phyloP scores from a whole-genome alignment of 1,140 invertebrate species.

The Zaprionus capensis region DNA sequence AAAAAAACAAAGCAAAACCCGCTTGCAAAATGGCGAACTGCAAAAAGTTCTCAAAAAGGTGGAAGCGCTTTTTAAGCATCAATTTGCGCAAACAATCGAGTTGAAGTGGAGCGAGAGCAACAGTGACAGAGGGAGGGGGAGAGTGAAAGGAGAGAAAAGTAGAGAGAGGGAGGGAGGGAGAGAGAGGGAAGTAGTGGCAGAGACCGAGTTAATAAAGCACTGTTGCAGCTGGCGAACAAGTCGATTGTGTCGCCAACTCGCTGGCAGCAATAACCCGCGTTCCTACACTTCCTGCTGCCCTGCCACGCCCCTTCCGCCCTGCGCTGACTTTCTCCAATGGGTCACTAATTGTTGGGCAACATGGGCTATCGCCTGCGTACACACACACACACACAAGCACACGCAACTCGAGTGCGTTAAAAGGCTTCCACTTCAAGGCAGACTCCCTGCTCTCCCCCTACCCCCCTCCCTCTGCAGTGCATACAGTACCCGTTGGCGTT shows the following conservation, averaged over 20 bases:
- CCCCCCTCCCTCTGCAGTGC: constrained; percentile 42
- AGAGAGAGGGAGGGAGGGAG: neutral
- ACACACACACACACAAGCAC: constrained; percentile 38
- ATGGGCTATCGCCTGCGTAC: constrained; percentile 60
- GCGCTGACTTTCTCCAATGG: constrained; percentile 45
- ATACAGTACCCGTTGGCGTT: constrained; percentile 52
- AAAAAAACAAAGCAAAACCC: constrained; percentile 55
- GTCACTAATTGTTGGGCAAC: constrained; percentile 69
- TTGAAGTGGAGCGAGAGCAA: constrained; percentile 35
- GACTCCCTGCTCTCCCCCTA: neutral
- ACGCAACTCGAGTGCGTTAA: constrained; percentile 51
- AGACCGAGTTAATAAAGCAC: constrained; percentile 72
- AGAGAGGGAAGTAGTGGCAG: neutral
- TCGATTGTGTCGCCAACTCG: constrained; percentile 6
- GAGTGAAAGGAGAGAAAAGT: constrained; percentile 4
- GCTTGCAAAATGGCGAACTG: constrained; percentile 58
- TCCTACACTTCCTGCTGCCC: neutral
- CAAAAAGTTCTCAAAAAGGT: constrained; percentile 59
- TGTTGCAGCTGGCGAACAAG: constrained; percentile 32
- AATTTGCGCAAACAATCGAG: constrained; percentile 74
- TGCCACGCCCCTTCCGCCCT: neutral
- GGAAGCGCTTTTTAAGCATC: constrained; percentile 73
- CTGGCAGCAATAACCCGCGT: constrained; percentile 29
- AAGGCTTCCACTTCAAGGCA: constrained; percentile 56
- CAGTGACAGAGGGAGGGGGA: neutral